These are phyloP conservation scores for Elephas maximus DNA, from an alignment of 2,113 vertebrate species.

Conservation along the genomic window DNA sequence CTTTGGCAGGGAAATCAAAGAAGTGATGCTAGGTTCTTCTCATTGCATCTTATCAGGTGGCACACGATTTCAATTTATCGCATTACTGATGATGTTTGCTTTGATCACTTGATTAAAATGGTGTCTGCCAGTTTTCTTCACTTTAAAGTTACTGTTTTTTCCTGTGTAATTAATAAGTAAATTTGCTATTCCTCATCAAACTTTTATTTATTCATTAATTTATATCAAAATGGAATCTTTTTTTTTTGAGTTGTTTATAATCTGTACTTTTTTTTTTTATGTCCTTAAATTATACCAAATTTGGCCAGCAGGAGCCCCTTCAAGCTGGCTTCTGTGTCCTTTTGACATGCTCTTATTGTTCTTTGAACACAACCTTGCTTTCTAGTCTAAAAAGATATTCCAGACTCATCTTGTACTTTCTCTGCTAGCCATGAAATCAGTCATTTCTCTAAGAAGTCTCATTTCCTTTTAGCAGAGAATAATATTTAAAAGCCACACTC, in stretches of 20 bases:
- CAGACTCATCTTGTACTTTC: background rate
- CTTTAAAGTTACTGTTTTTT: slow-evolving; percentile 27
- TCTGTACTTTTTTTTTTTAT: slow-evolving; percentile 61
- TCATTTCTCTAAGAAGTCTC: slow-evolving; percentile 27
- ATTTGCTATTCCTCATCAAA: slow-evolving; percentile 46
- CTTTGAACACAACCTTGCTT: slow-evolving; percentile 19
- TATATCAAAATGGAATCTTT: slow-evolving; percentile 13
- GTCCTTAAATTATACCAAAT: background rate
- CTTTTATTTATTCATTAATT: slow-evolving; percentile 55
- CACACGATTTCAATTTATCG: background rate
- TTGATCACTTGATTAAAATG: slow-evolving; percentile 64
- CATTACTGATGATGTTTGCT: slow-evolving; percentile 9
- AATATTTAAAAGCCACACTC: slow-evolving; percentile 8
- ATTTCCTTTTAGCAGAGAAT: background rate
- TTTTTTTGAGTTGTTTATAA: slow-evolving; percentile 34
- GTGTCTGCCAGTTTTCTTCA: slow-evolving; percentile 19
- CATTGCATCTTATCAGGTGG: background rate
- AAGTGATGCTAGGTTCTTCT: background rate
- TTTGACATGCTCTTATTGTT: background rate
- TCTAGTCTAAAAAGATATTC: background rate
- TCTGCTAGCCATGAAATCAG: background rate
- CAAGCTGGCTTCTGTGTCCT: background rate
- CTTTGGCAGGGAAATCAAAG: slow-evolving; percentile 61
- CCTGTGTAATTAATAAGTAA: slow-evolving; percentile 55
- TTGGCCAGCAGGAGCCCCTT: background rate